phyloP scores from a whole-genome alignment of 1,140 invertebrate genomes.

The Heliconius melpomene region DNA sequence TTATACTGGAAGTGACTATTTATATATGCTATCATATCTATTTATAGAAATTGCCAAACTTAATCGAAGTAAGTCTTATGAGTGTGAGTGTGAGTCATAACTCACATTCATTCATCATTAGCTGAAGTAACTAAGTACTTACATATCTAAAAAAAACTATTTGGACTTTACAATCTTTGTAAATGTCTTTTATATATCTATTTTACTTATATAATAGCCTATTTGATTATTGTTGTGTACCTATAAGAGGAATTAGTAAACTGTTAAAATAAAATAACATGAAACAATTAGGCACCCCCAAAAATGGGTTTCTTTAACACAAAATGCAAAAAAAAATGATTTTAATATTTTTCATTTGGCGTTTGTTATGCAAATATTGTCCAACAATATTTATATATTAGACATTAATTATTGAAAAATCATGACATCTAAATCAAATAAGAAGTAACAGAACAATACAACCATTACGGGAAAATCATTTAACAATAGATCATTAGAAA shows the following conservation, averaged over 20 bases:
- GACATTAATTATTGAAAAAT: constrained; percentile 25
- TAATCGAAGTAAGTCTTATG: constrained; percentile 9
- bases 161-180: neutral
- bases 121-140: neutral
- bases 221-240: no score
- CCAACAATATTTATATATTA: neutral
- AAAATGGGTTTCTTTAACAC: no score
- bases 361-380: neutral
- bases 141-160: neutral
- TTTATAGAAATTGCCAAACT: constrained; percentile 19
- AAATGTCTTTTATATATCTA: neutral
- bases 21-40: constrained; percentile 4
- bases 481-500: constrained; percentile 33
- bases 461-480: constrained; percentile 29
- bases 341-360: no score
- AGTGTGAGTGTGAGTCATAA: neutral
- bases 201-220: neutral
- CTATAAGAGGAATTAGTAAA: no score
- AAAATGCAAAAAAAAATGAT: no score
- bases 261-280: no score
- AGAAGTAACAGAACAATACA: constrained; percentile 25
- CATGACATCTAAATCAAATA: constrained; percentile 28
- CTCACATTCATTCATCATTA: constrained; percentile 6
- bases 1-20: neutral
- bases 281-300: no score